Base-by-base conservation (phyloP, 2,888 invertebrate genomes). In the Hydrotaea cyrtoneurina region DNA sequence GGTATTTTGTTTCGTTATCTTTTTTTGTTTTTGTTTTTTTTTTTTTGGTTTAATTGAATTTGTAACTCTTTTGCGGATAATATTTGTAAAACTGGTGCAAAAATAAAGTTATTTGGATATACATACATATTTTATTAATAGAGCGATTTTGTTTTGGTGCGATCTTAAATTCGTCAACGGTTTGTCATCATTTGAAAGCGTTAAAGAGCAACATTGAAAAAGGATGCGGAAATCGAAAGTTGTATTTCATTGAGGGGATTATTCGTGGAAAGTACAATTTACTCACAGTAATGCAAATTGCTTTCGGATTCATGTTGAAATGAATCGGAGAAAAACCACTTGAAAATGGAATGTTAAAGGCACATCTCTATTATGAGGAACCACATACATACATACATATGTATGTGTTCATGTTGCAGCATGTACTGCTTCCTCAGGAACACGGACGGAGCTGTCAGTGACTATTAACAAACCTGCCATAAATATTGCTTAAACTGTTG, bases 71-170 rank as follows among this genome's bases (percentile, higher is more conserved):
- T 19, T 50, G 8, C n/a, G n/a, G 5, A 13, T 50, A 50, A n/a
- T 50, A 50, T 50, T 50, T 15, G n/a, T n/a, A n/a, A 50, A 50
- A 50, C n/a, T 50, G 50, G 50, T 50, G 50, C 50, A 50, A 50
- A 50, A 50, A 50, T 50, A 50, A 50, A 50, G 15, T 2, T 50
- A 50, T 50, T 50, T 50, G n/a, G 50, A 50, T 13, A 50, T 50
- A 50, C 8, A 8, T 39, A 1, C 13, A 50, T 50, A n/a, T 13
- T n/a, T 2, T 50, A 50, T 3, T 50, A 2, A 50, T 50, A 50
- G 2, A 50, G 50, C 2, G 43, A 7, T 43, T 15, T 31, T 39
- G 39, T 39, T 50, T 50, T 50, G 50, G 15, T 50, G 7, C 7
- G n/a, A 50, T 50, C n/a, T n/a, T 50, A 50, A 50, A 50, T 50